Evolutionary conservation across 2,888 invertebrate genomes (phyloP).

Genomic region (Aleiodes leptofemur): DNA sequence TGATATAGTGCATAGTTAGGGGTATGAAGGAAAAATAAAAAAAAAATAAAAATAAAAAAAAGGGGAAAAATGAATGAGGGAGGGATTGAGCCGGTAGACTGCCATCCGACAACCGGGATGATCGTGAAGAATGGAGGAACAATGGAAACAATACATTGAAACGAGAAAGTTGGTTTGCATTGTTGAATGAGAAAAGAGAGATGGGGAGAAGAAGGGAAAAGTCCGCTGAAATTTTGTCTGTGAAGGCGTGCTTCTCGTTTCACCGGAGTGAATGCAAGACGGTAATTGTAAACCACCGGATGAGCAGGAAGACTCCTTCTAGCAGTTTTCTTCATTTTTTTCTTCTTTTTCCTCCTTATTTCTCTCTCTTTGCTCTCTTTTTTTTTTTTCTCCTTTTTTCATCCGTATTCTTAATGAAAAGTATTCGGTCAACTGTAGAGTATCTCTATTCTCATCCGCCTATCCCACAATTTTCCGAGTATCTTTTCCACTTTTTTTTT

Average conservation of each 20-base stretch:
- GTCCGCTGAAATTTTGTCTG: constrained; percentile 55
- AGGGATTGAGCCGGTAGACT: constrained; percentile 45
- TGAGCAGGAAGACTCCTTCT: constrained; percentile 57
- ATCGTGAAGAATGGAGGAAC: constrained; percentile 63
- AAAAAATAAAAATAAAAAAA: constrained; percentile 45
- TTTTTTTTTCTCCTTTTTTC: not conserved
- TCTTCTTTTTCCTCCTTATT: not conserved
- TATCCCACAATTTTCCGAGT: not conserved
- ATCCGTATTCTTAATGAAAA: not conserved
- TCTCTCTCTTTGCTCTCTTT: not conserved
- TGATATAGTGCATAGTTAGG: constrained; percentile 33
- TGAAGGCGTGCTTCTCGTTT: constrained; percentile 49
- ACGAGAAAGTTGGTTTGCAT: constrained; percentile 73
- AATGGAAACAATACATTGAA: constrained; percentile 73
- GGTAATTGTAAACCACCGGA: constrained; percentile 62
- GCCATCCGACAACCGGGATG: constrained; percentile 59
- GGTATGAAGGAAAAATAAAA: constrained; percentile 28
- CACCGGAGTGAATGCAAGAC: constrained; percentile 47
- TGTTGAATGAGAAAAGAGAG: constrained; percentile 64
- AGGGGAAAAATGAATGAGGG: constrained; percentile 53
- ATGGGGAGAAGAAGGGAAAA: not conserved
- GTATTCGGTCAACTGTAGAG: constrained; percentile 39
- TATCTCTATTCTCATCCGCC: constrained; percentile 10
- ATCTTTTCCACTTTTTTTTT: too few species aligned
- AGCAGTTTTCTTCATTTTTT: constrained; percentile 24